A percentile compares a stretch with the other conserved stretches of the same genome.
Evolutionary conservation across 2,797 vertebrate species (phyloP).

Genomic region (Tarsius wallacei): DNA sequence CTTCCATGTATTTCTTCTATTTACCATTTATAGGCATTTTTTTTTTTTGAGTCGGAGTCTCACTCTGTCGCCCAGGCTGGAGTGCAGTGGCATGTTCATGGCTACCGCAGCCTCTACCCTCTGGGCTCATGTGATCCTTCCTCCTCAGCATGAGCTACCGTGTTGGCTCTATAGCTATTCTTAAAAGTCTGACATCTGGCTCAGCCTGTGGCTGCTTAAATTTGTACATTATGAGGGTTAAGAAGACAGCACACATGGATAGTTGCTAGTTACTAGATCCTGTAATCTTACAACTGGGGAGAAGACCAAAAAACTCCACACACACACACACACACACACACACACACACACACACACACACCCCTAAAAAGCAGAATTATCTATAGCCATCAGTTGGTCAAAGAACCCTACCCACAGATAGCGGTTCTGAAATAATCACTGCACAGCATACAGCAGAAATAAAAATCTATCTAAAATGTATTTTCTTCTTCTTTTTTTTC

Average conservation of each 20-base stretch:
- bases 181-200: not conserved
- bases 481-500: too few relatives aligned
- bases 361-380: not conserved
- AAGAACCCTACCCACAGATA: not conserved
- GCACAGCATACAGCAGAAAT: not conserved
- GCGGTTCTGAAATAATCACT: not conserved
- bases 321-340: not conserved
- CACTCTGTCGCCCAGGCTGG: too few relatives aligned
- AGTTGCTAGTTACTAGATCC: not conserved
- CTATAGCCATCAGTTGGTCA: not conserved
- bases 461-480: not conserved
- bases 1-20: not conserved
- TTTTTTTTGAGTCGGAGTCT: too few relatives aligned
- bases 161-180: too few relatives aligned
- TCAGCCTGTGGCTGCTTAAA: slow-evolving; percentile 7
- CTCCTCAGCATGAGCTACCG: too few relatives aligned
- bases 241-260: not conserved
- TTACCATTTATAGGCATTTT: not conserved
- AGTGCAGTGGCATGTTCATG: too few relatives aligned
- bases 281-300: not conserved
- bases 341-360: not conserved
- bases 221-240: not conserved
- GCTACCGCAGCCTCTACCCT: too few relatives aligned
- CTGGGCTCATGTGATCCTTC: too few relatives aligned
- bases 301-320: not conserved